Evolutionary conservation across 1,140 invertebrate species (phyloP), one percentile per base, ranked within the genome.

Genomic region (Drosophila truncata): DNA sequence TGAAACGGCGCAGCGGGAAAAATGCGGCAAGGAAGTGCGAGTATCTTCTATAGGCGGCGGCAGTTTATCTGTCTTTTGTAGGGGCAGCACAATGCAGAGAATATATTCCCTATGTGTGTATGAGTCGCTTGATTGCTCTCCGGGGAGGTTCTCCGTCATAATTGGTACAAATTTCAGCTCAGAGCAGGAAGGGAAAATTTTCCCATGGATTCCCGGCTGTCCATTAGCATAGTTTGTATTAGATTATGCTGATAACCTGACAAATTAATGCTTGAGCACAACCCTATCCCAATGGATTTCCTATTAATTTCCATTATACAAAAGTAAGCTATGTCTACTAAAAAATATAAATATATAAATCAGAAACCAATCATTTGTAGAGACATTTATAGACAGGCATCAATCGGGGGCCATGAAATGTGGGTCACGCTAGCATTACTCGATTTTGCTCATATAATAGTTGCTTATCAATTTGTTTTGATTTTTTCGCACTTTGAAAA

Each of bases 141-240:
- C 70, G 18, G 83, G 79, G 83, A 87, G 76, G 64, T 73, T 80
- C 66, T 57, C 58, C 47, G 23, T 63, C 70, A 80, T 82, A 82
- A 87, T 86, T 87, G 79, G 69, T 70, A 75, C 78, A 86, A 82
- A 86, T 79, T 82, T 74, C 50, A 31, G 25, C 52, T 60, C 44
- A 7, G 52, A 52, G 55, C 25, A 35, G 44, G 29, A 73, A 41
- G 35, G 20, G 35, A 65, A 47, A 7, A 66, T 70, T 60, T 87
- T 82, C 70, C 52, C 58, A 71, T 39, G 42, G 63, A 44, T 67
- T 70, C 14, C 13, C 47, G 66, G 14, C n/a, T 13, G 5, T 39
- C 63, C 63, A 70, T 67, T 70, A 70, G 47, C 66, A 70, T 67
- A 70, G 63, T 55, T 70, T 58, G 73, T 16, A 50, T 58, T 37